phyloP scores from a whole-genome alignment of 1,140 invertebrate species.

The Drosophila pseudoobscura region DNA sequence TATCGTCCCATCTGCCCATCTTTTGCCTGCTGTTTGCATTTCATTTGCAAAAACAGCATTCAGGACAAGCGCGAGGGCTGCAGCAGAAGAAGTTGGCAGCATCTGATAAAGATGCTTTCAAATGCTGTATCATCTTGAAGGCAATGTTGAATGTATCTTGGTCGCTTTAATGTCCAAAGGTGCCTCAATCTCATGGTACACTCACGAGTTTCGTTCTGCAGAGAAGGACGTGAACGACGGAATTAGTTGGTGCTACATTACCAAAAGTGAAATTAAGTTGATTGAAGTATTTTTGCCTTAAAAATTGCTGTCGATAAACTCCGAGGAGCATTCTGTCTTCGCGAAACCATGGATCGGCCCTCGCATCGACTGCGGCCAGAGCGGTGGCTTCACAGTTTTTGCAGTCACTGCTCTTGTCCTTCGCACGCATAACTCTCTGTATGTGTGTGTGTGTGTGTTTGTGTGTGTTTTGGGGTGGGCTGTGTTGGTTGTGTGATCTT shows the following conservation, averaged over 20 bases:
- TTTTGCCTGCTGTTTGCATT: conserved; percentile 53
- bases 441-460: conserved; percentile 5
- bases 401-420: conserved; percentile 70
- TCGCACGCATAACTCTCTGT: conserved; percentile 46
- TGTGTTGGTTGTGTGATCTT: conserved; percentile 32
- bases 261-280: too few species aligned
- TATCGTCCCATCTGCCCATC: not conserved
- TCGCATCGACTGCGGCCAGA: conserved; percentile 17
- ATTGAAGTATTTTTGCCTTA: too few species aligned
- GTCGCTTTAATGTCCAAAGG: too few species aligned
- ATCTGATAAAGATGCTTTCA: too few species aligned
- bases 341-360: not conserved
- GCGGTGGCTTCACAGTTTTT: conserved; percentile 51
- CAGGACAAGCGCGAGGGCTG: conserved; percentile 30
- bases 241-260: too few species aligned
- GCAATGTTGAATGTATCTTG: too few species aligned
- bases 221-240: too few species aligned
- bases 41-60: conserved; percentile 48
- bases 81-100: not conserved
- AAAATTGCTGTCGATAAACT: too few species aligned
- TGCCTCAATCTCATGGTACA: too few species aligned
- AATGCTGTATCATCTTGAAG: too few species aligned
- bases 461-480: conserved; percentile 13
- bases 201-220: too few species aligned
- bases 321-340: not conserved